Base-by-base conservation (phyloP, 2,888 invertebrate species). In the Lomographa bimaculata region DNA sequence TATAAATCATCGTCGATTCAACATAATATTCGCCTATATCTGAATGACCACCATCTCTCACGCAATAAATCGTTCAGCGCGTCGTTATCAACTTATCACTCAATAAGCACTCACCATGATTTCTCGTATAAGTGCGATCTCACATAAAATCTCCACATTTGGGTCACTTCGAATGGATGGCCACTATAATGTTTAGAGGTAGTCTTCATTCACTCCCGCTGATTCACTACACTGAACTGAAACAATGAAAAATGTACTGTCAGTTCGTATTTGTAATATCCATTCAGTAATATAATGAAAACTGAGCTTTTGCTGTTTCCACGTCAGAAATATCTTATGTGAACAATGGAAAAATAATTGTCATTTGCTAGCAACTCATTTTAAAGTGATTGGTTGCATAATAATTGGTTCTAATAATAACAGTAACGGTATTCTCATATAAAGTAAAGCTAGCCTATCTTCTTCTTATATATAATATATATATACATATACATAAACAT, bases 71-170 rank as follows among this genome's bases (percentile, higher is more conserved):
- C 46, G 35, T 38, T 45, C 51, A 41, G 5, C 35, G 7, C 26
- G 23, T 40, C 14, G 45, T 54, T 51, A 44, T 44, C 53, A 46
- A 46, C 29, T 44, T 40, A 46, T 53, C 14, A 2, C 14, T 14
- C 14, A 14, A 14, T 14, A 45, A 47, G 25, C 33, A 61, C 85
- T 84, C 47, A 84, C 82, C 84, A 84, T 84, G 70, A 64, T 78
- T 67, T 57, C 57, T 48, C 50, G 41, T 63, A 60, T 77, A 73
- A 85, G 82, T 85, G 84, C 80, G 66, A 63, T 72, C 41, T 60
- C 64, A 67, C 76, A 80, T 81, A 78, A 79, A 78, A 60, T 65
- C 60, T 60, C 60, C 56, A 60, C 77, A 81, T 81, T 71, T 71
- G 72, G 74, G 71, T 74, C 79, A 57, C 54, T 50, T 57, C 50